Evolutionary conservation across 2,113 vertebrate species (phyloP).

Genomic region (Bubalus kerabau): DNA sequence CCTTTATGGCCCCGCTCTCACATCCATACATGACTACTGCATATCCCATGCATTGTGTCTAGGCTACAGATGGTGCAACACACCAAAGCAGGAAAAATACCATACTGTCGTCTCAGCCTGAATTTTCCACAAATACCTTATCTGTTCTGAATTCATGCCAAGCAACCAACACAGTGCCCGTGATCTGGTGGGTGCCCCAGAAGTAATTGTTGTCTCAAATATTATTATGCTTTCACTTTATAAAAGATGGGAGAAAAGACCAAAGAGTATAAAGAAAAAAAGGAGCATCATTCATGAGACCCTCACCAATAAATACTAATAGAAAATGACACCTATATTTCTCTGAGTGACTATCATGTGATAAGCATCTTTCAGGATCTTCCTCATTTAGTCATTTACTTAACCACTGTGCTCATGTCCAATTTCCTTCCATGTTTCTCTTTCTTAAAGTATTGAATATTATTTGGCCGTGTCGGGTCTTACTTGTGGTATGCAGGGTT

Average conservation of each 20-base stretch:
- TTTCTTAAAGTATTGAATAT: rapidly evolving
- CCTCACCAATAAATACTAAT: not conserved
- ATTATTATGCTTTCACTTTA: not conserved
- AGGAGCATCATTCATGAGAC: not conserved
- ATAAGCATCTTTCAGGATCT: not conserved
- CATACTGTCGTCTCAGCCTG: not conserved
- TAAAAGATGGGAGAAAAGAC: not conserved
- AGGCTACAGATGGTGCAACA: not conserved
- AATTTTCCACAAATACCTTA: not conserved
- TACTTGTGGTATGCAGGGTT: rapidly evolving
- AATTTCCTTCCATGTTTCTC: not conserved
- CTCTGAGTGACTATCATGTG: not conserved
- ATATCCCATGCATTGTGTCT: not conserved
- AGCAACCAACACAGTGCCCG: not conserved
- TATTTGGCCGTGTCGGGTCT: not conserved
- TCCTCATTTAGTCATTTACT: not conserved
- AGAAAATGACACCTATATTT: not conserved
- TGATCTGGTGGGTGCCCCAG: no score
- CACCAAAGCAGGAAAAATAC: not conserved
- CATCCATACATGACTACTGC: not conserved
- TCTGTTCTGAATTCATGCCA: not conserved
- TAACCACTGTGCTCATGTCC: not conserved
- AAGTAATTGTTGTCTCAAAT: not conserved
- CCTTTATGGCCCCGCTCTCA: not conserved
- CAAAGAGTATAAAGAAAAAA: not conserved